Percentiles rank a stretch among this genome's conserved stretches.
These are phyloP conservation scores for Halictus ligatus DNA, from an alignment of 2,888 invertebrate species.

Conservation along the genomic window DNA sequence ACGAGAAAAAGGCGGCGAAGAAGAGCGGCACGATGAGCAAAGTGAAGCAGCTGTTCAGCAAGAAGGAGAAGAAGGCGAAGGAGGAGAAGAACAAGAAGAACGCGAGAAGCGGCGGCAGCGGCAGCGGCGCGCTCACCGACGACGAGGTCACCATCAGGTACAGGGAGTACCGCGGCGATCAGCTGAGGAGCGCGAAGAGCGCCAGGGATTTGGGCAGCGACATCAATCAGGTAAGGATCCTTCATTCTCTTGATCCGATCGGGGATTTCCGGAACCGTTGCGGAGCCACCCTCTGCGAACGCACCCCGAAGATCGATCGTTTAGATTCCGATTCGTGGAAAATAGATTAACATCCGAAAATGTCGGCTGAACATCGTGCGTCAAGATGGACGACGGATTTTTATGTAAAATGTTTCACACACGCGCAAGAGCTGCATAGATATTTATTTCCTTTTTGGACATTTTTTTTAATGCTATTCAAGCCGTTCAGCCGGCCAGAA, in stretches of 20 bases:
- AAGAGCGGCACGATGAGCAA: slow-evolving; percentile 84
- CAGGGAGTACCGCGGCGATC: slow-evolving; percentile 81
- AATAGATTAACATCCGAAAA: too few relatives aligned
- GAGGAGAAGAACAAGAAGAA: slow-evolving; percentile 83
- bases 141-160: slow-evolving; percentile 83
- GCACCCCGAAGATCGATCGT: too few relatives aligned
- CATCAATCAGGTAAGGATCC: slow-evolving; percentile 78
- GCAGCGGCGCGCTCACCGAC: slow-evolving; percentile 80
- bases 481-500: too few relatives aligned
- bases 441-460: too few relatives aligned
- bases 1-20: slow-evolving; percentile 81
- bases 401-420: background rate
- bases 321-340: too few relatives aligned
- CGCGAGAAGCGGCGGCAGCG: slow-evolving; percentile 74
- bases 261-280: background rate
- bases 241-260: background rate
- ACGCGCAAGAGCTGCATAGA: background rate
- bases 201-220: slow-evolving; percentile 81
- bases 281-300: too few relatives aligned
- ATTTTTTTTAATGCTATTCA: too few relatives aligned
- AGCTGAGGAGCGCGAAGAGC: slow-evolving; percentile 81
- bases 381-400: too few relatives aligned
- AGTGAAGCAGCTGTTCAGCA: slow-evolving; percentile 91
- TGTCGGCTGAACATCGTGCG: too few relatives aligned
- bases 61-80: slow-evolving; percentile 89